Conservation (phyloP, 2,888 invertebrate genomes). For the Tromatobia lineatoria region DNA sequence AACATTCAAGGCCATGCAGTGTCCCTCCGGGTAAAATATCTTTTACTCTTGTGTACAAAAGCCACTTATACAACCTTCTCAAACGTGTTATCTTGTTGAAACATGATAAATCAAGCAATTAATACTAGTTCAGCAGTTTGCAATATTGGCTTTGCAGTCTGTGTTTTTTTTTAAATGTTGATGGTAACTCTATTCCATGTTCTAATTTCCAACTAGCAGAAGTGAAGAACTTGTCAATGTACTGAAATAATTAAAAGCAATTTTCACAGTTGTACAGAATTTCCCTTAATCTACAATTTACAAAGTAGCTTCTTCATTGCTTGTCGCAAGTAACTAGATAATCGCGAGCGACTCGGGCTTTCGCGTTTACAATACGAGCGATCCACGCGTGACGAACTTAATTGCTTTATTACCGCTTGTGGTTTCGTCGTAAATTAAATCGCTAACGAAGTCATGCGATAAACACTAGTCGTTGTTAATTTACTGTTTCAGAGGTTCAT, state of each 20-base stretch:
- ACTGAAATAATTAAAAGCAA: constrained; percentile 51
- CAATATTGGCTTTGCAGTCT: constrained; percentile 11
- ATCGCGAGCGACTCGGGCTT: not conserved
- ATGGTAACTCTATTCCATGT: not conserved
- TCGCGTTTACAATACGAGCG: not conserved
- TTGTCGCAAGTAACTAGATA: not conserved
- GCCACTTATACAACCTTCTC: constrained; percentile 65
- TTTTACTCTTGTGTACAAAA: constrained; percentile 56
- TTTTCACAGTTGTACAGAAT: not conserved
- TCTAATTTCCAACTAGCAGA: not conserved
- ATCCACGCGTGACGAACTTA: not conserved
- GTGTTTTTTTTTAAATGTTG: constrained; percentile 64
- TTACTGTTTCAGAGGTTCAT: constrained; percentile 91
- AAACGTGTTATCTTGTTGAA: constrained; percentile 73
- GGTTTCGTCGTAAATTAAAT: not conserved
- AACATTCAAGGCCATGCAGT: constrained; percentile 9
- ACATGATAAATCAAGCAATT: constrained; percentile 71
- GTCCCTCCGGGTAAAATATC: constrained; percentile 48
- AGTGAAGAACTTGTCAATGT: constrained; percentile 55
- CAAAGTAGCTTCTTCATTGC: not conserved
- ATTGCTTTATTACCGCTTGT: not conserved
- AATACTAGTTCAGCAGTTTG: constrained; percentile 63
- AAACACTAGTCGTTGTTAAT: constrained; percentile 38
- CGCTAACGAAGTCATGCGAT: not conserved
- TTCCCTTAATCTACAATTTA: not conserved